Base-by-base conservation (phyloP, 2,113 vertebrate species). In the Rafetus swinhoei region DNA sequence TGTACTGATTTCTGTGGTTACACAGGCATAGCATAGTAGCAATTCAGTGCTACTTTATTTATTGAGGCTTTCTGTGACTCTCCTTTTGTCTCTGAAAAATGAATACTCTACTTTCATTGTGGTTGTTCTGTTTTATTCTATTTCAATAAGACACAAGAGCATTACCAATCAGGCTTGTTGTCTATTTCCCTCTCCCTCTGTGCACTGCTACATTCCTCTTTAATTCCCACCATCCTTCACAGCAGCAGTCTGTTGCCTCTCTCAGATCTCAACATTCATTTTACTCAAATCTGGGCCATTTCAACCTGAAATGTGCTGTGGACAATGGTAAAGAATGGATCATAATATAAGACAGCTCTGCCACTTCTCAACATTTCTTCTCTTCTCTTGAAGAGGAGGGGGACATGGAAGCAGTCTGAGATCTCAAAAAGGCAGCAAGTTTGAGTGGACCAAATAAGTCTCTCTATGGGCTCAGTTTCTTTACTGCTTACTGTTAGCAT, bases 391-490 rank as follows among this genome's bases (percentile, higher is more conserved):
- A 3, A 4, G 7, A 10, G 6, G 18, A 55, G 79, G 6, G 53
- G 53, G 79, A 88, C 90, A 72, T 4, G 59, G 60, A 57, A 74
- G 93, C 83, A 92, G 77, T 39, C 86, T 74, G 60, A 79, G 22
- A 15, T 50, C 69, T 50, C 52, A 35, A 62, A 91, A 93, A 93
- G 5, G 81, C 81, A 79, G 74, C 0, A 76, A 27, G 22, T 76
- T 0, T 93, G 90, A 24, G 65, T 86, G 81, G 59, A 91, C 82
- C 95, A 81, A 81, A 85, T 52, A 88, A 55, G 89, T 90, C 91
- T 91, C 79, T 93, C 88, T 95, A 90, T 86, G 93, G 77, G 62
- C 84, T 93, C 82, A 21, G 52, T 56, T 80, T 89, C 90, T 94
- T 92, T 80, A 69, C 59, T 55, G 2, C 86, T 95, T 93, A 90